Conservation (phyloP, 2,113 vertebrate genomes). For the Ceratotherium simum region DNA sequence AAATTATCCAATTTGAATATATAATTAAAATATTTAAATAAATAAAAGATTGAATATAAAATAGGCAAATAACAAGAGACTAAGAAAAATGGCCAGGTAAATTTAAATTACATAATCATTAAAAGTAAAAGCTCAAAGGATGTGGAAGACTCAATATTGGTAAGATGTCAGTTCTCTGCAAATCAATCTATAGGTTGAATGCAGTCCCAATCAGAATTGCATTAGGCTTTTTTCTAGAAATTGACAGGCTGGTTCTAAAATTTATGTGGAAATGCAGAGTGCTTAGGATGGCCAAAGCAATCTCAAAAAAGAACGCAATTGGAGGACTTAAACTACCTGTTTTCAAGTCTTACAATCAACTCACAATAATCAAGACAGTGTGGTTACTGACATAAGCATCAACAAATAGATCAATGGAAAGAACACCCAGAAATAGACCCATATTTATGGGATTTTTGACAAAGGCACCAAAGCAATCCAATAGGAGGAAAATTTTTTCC, state of each 20-base stretch:
- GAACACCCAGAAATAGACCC: background rate
- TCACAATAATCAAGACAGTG: background rate
- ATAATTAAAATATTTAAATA: conserved; percentile 18
- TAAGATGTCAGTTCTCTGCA: background rate
- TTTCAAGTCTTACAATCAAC: background rate
- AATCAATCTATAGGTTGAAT: background rate
- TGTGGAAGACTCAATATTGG: background rate
- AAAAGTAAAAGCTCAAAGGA: conserved; percentile 13
- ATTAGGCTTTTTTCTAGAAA: background rate
- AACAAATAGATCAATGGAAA: background rate
- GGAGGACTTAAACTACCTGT: background rate
- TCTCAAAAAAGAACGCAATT: conserved; percentile 17
- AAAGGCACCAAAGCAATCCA: background rate
- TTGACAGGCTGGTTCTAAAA: background rate
- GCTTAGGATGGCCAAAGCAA: background rate
- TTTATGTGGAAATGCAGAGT: background rate
- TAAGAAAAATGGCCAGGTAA: background rate
- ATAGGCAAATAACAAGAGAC: background rate
- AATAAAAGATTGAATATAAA: background rate
- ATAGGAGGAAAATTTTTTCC: background rate
- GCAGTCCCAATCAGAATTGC: background rate
- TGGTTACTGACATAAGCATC: background rate
- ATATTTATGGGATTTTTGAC: background rate
- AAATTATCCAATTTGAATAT: background rate
- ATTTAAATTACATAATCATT: conserved; percentile 36